Percentiles rank a stretch among this genome's conserved stretches.
These are phyloP conservation scores for Microctenopoma lineatum DNA, from an alignment of 2,797 vertebrate genomes.

Conservation along the genomic window DNA sequence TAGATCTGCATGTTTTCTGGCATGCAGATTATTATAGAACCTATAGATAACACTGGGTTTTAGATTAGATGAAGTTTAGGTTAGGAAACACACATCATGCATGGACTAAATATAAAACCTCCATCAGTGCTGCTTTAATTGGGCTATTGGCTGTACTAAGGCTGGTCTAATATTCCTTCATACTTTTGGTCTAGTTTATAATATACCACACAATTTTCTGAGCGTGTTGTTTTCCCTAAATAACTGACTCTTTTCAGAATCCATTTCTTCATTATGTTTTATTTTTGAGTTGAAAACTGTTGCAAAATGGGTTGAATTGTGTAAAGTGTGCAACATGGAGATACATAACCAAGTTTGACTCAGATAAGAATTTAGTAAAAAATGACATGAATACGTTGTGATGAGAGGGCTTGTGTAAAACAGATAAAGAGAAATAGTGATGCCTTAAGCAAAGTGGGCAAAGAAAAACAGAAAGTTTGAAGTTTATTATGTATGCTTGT, in stretches of 20 bases:
- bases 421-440: slow-evolving; percentile 10
- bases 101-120: not conserved
- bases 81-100: not conserved
- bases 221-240: not conserved
- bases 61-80: not conserved
- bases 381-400: not conserved
- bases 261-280: not conserved
- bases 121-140: not conserved
- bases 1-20: too few species aligned
- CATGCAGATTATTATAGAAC: too few species aligned
- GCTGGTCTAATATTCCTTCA: not conserved
- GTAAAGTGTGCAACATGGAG: slow-evolving; percentile 1
- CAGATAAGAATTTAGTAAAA: not conserved
- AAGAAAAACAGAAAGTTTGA: slow-evolving; percentile 47
- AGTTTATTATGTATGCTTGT: slow-evolving; percentile 51
- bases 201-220: not conserved
- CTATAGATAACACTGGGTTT: not conserved
- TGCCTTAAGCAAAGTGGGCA: slow-evolving; percentile 12
- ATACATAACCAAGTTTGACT: not conserved
- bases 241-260: not conserved
- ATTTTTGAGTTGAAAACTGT: not conserved
- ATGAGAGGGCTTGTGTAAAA: not conserved
- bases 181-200: not conserved
- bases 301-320: slow-evolving; percentile 2
- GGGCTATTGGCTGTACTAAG: not conserved